phyloP scores from a whole-genome alignment of 2,113 vertebrate species.

The Gopherus evgoodei region DNA sequence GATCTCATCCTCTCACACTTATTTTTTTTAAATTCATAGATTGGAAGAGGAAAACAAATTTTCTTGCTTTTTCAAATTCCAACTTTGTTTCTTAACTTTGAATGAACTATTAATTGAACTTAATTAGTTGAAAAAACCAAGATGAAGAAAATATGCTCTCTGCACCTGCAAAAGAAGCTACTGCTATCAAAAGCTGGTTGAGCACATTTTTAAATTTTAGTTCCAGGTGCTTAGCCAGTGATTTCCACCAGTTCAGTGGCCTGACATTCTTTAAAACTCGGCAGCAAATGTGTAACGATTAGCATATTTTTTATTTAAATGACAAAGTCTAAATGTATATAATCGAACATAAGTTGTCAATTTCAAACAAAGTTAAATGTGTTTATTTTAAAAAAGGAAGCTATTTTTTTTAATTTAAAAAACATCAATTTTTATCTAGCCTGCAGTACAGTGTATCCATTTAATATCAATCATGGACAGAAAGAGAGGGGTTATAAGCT shows the following conservation, averaged over 20 bases:
- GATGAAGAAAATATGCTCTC: background rate
- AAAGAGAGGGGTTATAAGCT: background rate
- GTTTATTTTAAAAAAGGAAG: background rate
- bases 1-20: too few species aligned
- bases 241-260: background rate
- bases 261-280: background rate
- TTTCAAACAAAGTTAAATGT: background rate
- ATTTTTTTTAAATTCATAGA: too few species aligned
- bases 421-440: background rate
- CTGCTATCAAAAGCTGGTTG: background rate
- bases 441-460: background rate
- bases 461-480: background rate
- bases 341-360: background rate
- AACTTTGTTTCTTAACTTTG: background rate
- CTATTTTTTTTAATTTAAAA: too few species aligned
- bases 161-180: background rate
- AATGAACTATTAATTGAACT: background rate
- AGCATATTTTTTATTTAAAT: background rate
- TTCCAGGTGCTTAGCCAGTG: background rate
- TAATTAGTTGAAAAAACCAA: background rate
- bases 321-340: too few species aligned
- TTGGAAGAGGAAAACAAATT: background rate
- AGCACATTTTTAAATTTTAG: background rate
- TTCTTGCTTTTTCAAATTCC: background rate
- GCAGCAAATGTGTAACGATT: background rate